Evolutionary conservation across 2,888 invertebrate species (phyloP).

Genomic region (Deroplatys truncata): DNA sequence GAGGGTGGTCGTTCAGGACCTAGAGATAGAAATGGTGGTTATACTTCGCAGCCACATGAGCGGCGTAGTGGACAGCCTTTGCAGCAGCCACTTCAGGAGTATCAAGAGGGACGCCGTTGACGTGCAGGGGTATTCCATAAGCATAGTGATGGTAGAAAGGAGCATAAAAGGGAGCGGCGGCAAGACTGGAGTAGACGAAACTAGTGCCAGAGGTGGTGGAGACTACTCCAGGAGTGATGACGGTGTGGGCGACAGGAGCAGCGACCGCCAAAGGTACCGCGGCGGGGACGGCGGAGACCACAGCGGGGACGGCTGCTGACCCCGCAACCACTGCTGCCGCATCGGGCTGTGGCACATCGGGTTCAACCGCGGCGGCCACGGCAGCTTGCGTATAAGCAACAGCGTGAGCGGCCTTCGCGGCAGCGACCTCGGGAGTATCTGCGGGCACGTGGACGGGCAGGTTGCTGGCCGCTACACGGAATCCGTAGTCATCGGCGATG

Average conservation of each 20-base stretch:
- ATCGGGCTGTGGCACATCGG: slow-evolving; percentile 32
- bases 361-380: slow-evolving; percentile 38
- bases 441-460: slow-evolving; percentile 33
- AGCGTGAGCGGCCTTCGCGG: slow-evolving; percentile 20
- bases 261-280: slow-evolving; percentile 27
- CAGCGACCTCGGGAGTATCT: slow-evolving; percentile 26
- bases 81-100: slow-evolving; percentile 52
- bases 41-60: slow-evolving; percentile 40
- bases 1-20: not conserved
- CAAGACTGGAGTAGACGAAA: slow-evolving; percentile 9
- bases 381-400: slow-evolving; percentile 17
- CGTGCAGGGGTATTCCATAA: not conserved
- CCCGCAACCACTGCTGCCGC: slow-evolving; percentile 25
- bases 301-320: slow-evolving; percentile 39
- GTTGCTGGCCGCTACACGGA: slow-evolving; percentile 40
- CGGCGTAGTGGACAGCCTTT: slow-evolving; percentile 50
- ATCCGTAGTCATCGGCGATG: slow-evolving; percentile 37
- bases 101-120: slow-evolving; percentile 11
- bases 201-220: not conserved
- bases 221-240: not conserved
- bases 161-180: slow-evolving; percentile 30
- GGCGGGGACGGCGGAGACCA: not conserved
- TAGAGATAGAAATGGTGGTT: not conserved
- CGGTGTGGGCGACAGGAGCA: slow-evolving; percentile 21
- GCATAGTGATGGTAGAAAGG: not conserved